Evolutionary conservation across 2,888 invertebrate genomes (phyloP), one percentile per base, ranked within the genome.

Genomic region (Caenorhabditis sulstoni): DNA sequence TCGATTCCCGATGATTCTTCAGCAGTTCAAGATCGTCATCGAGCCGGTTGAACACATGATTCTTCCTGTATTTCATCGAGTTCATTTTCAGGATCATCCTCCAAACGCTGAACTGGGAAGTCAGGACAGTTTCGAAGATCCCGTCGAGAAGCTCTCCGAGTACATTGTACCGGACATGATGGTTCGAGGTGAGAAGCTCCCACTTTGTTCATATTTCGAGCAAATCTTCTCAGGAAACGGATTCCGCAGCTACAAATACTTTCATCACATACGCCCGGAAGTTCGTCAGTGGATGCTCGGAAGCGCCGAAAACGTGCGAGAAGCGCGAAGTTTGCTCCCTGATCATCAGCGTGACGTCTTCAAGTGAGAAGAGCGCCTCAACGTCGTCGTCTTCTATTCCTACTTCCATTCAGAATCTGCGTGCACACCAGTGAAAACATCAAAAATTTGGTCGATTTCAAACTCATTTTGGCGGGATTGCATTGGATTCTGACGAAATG

Each of bases 221-320:
- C 29, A 29, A 29, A 29, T 7, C 29, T 29, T 20, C n/a, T 12
- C 65, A 65, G 66, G 57, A 45, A 55, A 37, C 14, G 67, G 55
- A 9, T 62, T 57, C 58, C 61, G 58, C 49, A 76, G 76, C 45
- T 62, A 16, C 58, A 64, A 70, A 41, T 70, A 76, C 45, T 76
- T 76, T 49, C 49, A 76, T 12, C 49, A 64, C 20, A 9, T 61
- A 5, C 62, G 68, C 1, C 14, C 53, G 5, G 52, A 70, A 29
- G 58, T 76, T 12, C 62, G 76, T 49, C 20, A 64, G 1, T 76
- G 76, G 76, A 62, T 76, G 62, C 22, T 68, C n/a, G 68, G 64
- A 41, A 64, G 57, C 18, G 57, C 70, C n/a, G 70, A 70, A 55
- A 53, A 62, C 23, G 47, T 55, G 12, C 53, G 55, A 55, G 68